Conservation (phyloP, 2,888 invertebrate genomes). For the Terebella lapidaria region DNA sequence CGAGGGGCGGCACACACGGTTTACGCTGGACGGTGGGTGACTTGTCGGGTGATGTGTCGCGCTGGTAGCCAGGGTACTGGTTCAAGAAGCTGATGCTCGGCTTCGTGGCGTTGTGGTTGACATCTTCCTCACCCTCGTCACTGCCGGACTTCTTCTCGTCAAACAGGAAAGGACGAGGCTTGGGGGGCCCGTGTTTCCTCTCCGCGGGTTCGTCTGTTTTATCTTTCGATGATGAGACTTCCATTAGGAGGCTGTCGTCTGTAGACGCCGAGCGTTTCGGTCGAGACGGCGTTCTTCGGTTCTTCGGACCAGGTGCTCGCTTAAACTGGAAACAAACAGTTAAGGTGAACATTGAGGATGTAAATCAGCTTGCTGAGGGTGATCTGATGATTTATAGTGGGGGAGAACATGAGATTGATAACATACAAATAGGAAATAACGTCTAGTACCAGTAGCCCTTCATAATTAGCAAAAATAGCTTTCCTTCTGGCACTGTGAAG, state of each 20-base stretch:
- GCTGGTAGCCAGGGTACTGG: conserved; percentile 62
- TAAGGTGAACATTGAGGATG: not conserved
- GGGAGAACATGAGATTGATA: too few species aligned
- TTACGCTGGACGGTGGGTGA: conserved; percentile 58
- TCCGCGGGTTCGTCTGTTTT: not conserved
- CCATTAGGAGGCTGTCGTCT: not conserved
- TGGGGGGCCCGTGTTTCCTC: not conserved
- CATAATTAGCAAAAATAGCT: too few species aligned
- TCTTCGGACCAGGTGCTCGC: conserved; percentile 36
- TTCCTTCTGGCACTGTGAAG: too few species aligned
- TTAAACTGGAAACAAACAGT: conserved; percentile 24
- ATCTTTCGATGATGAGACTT: too few species aligned
- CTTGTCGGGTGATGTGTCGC: conserved; percentile 55
- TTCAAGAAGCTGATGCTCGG: conserved; percentile 36
- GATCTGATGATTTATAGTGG: too few species aligned
- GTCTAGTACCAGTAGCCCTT: too few species aligned
- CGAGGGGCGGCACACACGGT: conserved; percentile 55
- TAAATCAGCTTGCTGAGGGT: too few species aligned
- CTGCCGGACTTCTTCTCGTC: not conserved
- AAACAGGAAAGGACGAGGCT: not conserved
- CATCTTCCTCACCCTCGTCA: conserved; percentile 10
- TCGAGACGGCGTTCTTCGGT: conserved; percentile 36
- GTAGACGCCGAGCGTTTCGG: not conserved
- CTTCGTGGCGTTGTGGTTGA: conserved; percentile 21
- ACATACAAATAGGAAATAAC: too few species aligned